These are phyloP conservation scores for Montipora cactus DNA, from an alignment of 64 coral and sea anemone species.

Conservation along the genomic window DNA sequence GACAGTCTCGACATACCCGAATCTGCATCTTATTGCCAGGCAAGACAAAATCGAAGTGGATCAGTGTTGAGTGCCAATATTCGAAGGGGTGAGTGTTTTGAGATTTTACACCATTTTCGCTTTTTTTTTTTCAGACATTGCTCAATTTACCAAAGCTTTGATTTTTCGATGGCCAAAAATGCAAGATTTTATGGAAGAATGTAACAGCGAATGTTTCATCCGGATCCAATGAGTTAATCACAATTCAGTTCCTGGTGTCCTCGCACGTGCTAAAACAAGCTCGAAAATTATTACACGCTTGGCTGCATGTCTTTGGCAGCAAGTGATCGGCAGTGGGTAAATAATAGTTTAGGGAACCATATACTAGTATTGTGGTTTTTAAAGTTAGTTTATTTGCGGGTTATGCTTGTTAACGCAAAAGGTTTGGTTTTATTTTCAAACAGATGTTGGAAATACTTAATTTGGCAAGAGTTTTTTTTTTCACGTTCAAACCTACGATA, in stretches of 20 bases:
- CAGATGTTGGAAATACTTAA: neutral
- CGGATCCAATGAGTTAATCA: too few species aligned
- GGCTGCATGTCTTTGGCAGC: too few species aligned
- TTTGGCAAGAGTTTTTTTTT: too few species aligned
- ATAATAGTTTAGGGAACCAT: too few species aligned
- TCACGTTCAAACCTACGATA: too few species aligned
- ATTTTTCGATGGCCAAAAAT: neutral
- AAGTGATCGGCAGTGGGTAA: too few species aligned
- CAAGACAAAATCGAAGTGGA: slow-evolving; percentile 37
- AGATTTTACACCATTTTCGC: neutral
- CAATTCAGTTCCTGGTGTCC: too few species aligned
- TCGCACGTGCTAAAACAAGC: too few species aligned
- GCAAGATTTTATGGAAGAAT: neutral
- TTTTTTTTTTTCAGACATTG: neutral
- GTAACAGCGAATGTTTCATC: too few species aligned
- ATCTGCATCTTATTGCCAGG: slow-evolving; percentile 23
- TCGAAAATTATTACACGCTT: too few species aligned
- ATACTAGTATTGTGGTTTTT: too few species aligned
- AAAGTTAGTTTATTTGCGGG: neutral
- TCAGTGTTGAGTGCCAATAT: neutral
- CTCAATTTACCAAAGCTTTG: neutral
- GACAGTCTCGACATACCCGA: slow-evolving; percentile 66
- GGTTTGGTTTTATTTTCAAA: too few species aligned
- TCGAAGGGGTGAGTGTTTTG: slow-evolving; percentile 21
- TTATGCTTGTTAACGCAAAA: neutral